These are phyloP conservation scores for Oreochromis tanganicae DNA, from an alignment of 2,113 vertebrate genomes.

Conservation along the genomic window DNA sequence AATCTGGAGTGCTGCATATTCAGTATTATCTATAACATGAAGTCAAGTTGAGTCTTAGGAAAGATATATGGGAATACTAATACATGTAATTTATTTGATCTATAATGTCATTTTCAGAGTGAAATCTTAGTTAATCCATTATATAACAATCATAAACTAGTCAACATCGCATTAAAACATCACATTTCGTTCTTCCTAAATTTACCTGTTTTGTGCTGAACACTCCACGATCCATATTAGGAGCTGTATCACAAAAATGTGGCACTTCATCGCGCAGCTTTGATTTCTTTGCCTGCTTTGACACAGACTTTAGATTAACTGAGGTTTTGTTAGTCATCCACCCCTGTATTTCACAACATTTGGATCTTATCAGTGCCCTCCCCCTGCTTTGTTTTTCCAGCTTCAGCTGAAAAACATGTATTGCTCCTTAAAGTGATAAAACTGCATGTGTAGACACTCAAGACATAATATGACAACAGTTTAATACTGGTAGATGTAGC, in stretches of 20 bases:
- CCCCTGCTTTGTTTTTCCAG: not conserved
- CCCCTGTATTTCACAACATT: conserved; percentile 39
- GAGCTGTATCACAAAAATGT: not conserved
- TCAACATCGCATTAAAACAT: not conserved
- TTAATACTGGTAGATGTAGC: not conserved
- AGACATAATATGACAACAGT: not conserved
- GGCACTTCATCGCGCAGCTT: conserved; percentile 30
- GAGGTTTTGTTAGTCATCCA: not conserved
- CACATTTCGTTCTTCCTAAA: not conserved
- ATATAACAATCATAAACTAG: not conserved
- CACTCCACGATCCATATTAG: not conserved
- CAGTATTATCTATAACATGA: not conserved
- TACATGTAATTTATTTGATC: not conserved
- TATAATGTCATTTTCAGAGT: not conserved
- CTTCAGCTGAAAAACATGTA: not conserved
- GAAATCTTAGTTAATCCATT: not conserved
- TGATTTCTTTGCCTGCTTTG: not conserved
- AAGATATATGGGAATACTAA: not conserved
- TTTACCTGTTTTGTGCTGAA: conserved; percentile 18
- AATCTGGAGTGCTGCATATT: not conserved
- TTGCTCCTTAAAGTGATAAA: not conserved
- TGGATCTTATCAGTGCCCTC: not conserved
- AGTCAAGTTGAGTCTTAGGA: not conserved
- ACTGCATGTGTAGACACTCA: not conserved
- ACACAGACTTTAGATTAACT: not conserved